These are phyloP conservation scores for Tenthredo notha DNA, from an alignment of 2,888 invertebrate genomes.

Conservation along the genomic window DNA sequence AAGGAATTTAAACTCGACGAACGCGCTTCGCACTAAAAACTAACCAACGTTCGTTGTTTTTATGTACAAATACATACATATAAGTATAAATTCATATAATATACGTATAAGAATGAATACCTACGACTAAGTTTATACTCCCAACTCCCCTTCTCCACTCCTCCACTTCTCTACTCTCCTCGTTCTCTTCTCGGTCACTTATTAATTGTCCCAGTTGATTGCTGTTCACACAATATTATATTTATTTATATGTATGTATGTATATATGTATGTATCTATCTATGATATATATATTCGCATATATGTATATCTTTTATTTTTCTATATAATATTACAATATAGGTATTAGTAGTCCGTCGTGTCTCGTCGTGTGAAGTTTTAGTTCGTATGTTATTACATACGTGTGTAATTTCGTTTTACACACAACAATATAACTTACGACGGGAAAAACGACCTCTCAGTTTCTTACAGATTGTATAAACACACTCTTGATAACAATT, in stretches of 20 bases:
- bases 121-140: not conserved
- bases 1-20: constrained; percentile 50
- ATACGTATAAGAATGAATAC: not conserved
- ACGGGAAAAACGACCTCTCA: not conserved
- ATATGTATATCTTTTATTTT: no score
- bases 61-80: not conserved
- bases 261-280: no score
- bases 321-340: no score
- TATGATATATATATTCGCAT: no score
- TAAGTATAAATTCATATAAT: not conserved
- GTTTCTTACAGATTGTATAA: not conserved
- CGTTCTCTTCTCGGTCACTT: constrained; percentile 59
- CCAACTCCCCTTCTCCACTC: not conserved
- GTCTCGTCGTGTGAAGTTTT: no score
- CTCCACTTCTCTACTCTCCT: not conserved
- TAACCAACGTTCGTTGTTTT: not conserved
- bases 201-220: constrained; percentile 71
- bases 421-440: not conserved
- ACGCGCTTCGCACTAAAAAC: constrained; percentile 18
- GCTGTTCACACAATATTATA: constrained; percentile 52
- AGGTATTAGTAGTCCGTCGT: no score
- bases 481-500: constrained; percentile 1
- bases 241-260: no score
- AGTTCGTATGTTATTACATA: no score
- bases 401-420: no score